phyloP scores from a whole-genome alignment of 30 jellyfish, hydroid and myxozoan genomes.

The Phacellophora camtschatica region DNA sequence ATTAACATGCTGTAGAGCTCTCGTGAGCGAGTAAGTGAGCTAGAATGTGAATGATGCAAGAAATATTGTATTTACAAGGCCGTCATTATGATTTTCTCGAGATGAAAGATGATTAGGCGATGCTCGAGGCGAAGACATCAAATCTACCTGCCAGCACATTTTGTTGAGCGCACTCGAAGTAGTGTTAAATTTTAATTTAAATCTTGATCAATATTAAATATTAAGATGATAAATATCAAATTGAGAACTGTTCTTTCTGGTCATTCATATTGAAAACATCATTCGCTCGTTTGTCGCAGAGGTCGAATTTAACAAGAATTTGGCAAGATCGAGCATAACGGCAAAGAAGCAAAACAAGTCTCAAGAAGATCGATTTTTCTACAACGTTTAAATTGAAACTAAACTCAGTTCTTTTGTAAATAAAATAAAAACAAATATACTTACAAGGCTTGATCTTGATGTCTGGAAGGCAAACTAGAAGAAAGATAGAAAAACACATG shows the following conservation, averaged over 20 bases:
- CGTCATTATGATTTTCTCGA: too few relatives aligned
- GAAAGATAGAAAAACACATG: slow-evolving; percentile 40
- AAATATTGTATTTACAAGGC: too few relatives aligned
- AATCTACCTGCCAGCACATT: background rate
- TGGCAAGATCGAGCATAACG: too few relatives aligned
- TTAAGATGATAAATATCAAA: slow-evolving; percentile 25
- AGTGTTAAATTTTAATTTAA: slow-evolving; percentile 43
- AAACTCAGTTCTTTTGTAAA: too few relatives aligned
- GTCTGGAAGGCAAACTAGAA: slow-evolving; percentile 58
- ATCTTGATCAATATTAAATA: slow-evolving; percentile 50
- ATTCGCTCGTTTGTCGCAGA: too few relatives aligned
- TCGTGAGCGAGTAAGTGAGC: slow-evolving; percentile 15
- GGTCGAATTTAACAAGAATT: too few relatives aligned
- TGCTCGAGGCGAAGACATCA: background rate
- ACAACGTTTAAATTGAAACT: too few relatives aligned
- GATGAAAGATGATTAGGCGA: too few relatives aligned
- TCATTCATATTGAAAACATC: background rate
- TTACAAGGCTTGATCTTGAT: slow-evolving; percentile 55
- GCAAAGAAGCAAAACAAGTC: too few relatives aligned
- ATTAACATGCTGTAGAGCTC: slow-evolving; percentile 56
- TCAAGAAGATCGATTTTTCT: too few relatives aligned
- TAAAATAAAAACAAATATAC: background rate
- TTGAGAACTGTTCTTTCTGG: background rate
- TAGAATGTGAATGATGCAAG: background rate
- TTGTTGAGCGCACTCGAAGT: background rate